These are phyloP conservation scores for Reticulitermes lucifugus DNA, from an alignment of 2,888 invertebrate genomes.

Conservation along the genomic window DNA sequence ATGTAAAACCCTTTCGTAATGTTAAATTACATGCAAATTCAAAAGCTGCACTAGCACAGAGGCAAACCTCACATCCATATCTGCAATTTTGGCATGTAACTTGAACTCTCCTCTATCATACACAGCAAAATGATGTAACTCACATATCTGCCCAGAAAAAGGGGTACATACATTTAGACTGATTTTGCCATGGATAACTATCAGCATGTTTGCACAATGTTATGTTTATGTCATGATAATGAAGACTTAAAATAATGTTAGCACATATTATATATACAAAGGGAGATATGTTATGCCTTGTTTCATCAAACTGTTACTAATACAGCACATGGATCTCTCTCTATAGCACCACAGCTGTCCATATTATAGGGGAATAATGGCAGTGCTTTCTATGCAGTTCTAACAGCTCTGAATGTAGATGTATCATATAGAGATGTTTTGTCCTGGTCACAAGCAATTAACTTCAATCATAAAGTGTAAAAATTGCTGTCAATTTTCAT, in stretches of 20 bases:
- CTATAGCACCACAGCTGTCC: slow-evolving; percentile 6
- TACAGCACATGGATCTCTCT: neutral
- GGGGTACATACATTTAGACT: neutral
- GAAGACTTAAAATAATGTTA: neutral
- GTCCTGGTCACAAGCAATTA: neutral
- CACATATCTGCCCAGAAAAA: neutral
- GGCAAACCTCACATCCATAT: neutral
- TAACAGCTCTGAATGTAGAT: neutral
- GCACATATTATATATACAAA: neutral
- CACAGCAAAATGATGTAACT: neutral
- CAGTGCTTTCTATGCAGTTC: neutral
- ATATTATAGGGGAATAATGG: neutral
- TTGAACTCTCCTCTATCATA: neutral
- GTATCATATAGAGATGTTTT: neutral
- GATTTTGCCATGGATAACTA: neutral
- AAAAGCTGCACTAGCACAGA: neutral
- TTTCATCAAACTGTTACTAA: neutral
- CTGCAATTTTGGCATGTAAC: neutral
- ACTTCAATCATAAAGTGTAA: neutral
- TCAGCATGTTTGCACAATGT: neutral
- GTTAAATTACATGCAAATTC: too few species aligned
- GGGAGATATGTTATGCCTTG: neutral
- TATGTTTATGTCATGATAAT: neutral
- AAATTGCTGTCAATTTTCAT: neutral
- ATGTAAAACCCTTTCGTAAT: too few species aligned